A percentile compares a stretch with the other conserved stretches of the same genome.
Evolutionary conservation across 2,113 vertebrate species (phyloP).

Genomic region (Morone saxatilis): DNA sequence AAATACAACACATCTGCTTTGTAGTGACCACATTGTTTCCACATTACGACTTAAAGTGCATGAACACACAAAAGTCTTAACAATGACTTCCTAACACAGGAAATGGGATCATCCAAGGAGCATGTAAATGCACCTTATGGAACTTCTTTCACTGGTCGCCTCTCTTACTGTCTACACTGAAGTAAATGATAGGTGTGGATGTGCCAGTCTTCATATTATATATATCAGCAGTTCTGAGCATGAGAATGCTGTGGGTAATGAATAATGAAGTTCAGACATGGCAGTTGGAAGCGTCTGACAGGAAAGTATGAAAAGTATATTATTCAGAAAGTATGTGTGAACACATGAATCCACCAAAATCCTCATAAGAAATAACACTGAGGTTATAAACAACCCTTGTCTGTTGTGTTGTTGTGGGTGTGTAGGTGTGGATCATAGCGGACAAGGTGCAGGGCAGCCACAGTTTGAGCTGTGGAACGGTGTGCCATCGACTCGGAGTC

Average conservation of each 20-base stretch:
- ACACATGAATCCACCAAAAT: neutral
- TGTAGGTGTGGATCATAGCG: slow-evolving; percentile 97
- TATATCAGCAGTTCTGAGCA: neutral
- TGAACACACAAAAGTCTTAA: too few species aligned
- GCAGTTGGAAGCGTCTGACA: neutral
- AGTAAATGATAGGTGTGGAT: neutral
- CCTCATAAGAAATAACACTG: neutral
- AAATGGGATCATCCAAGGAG: too few species aligned
- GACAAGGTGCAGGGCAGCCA: slow-evolving; percentile 97
- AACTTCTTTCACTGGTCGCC: neutral
- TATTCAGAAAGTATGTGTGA: neutral
- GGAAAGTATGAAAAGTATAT: neutral
- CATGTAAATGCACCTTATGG: too few species aligned
- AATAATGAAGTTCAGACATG: too few species aligned
- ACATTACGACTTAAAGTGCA: too few species aligned
- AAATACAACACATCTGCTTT: too few species aligned
- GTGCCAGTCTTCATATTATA: too few species aligned
- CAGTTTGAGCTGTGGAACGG: slow-evolving; percentile 94
- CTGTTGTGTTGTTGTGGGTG: neutral
- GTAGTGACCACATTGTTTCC: too few species aligned
- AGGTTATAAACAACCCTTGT: neutral
- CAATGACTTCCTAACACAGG: too few species aligned
- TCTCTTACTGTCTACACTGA: neutral
- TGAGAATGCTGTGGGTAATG: too few species aligned
- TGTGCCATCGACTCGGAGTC: slow-evolving; percentile 91